Conservation (phyloP, 1,140 invertebrate species). For the Panulirus ornatus region DNA sequence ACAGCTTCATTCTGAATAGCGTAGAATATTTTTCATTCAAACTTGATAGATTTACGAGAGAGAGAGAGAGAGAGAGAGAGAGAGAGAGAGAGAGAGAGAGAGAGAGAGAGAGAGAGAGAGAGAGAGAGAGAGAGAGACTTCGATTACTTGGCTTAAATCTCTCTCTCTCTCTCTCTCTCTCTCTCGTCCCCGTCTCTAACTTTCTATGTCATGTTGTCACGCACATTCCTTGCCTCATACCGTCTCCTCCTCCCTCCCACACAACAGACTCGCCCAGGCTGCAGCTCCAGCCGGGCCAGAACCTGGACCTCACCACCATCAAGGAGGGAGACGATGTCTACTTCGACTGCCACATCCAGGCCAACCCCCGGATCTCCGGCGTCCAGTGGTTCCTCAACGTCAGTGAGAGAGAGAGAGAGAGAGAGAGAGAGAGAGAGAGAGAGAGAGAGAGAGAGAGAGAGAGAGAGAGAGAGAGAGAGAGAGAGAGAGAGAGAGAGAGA, state of each 20-base stretch:
- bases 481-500: not conserved
- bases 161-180: not conserved
- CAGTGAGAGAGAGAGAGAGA: not conserved
- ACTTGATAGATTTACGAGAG: not conserved
- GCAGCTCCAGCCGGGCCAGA: no score
- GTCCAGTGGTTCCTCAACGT: no score
- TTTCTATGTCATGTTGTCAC: no score
- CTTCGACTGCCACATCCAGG: no score
- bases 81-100: not conserved
- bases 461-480: not conserved
- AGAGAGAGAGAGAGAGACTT: not conserved
- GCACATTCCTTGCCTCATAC: no score
- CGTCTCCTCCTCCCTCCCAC: no score
- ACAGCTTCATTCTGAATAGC: not conserved
- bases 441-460: conserved; percentile 1
- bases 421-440: conserved; percentile 7
- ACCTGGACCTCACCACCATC: no score
- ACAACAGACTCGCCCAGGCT: no score
- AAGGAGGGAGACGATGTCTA: no score
- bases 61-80: not conserved
- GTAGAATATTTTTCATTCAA: not conserved
- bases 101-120: not conserved
- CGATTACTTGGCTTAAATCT: no score
- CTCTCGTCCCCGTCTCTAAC: not conserved
- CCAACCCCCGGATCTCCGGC: no score